These are phyloP conservation scores for Metacarcinus magister DNA, from an alignment of 2,888 invertebrate genomes.

Conservation along the genomic window DNA sequence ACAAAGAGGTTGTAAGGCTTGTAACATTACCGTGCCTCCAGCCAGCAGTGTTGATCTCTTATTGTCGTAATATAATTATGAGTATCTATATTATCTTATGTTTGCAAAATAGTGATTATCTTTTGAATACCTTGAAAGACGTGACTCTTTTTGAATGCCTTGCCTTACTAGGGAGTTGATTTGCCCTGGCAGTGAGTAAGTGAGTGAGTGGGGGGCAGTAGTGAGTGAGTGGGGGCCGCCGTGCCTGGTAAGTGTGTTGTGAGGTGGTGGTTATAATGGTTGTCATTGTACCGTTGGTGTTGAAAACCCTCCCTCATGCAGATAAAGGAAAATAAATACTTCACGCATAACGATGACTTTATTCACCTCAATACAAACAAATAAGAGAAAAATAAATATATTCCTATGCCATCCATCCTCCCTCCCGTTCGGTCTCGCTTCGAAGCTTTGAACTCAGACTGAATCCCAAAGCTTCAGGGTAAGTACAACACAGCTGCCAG, in stretches of 20 bases:
- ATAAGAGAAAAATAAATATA: not conserved
- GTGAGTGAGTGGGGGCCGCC: too few relatives aligned
- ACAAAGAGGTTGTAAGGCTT: not conserved
- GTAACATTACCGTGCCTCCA: not conserved
- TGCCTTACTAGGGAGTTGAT: not conserved
- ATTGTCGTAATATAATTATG: not conserved
- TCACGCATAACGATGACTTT: not conserved
- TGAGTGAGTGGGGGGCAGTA: too few relatives aligned
- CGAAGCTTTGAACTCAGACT: not conserved
- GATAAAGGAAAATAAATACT: not conserved
- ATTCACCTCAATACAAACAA: not conserved
- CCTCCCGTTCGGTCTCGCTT: not conserved
- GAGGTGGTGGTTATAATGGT: not conserved
- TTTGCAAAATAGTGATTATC: not conserved
- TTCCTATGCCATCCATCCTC: not conserved
- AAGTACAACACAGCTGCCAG: not conserved
- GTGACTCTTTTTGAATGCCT: not conserved
- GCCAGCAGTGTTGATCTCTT: slow-evolving; percentile 17
- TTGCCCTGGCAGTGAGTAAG: not conserved
- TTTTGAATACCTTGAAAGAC: not conserved
- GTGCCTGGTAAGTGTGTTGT: not conserved
- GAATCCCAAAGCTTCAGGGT: not conserved
- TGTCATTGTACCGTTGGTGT: not conserved
- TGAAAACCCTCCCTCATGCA: slow-evolving; percentile 12
- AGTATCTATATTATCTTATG: not conserved